A percentile compares a stretch with the other conserved stretches of the same genome.
phyloP scores from a whole-genome alignment of 2,113 vertebrate genomes.

The Salvator merianae region DNA sequence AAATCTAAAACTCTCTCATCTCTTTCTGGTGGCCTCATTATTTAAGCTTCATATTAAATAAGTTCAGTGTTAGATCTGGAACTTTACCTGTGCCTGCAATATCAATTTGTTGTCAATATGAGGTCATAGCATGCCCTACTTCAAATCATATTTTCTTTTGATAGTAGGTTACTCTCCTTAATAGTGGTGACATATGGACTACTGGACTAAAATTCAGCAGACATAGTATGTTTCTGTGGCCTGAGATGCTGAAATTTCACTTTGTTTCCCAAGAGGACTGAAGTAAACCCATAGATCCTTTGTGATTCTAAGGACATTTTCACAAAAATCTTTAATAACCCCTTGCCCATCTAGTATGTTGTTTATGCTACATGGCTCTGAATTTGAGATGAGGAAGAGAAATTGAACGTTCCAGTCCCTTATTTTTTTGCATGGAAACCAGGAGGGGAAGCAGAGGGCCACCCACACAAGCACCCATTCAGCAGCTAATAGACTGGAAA shows the following conservation, averaged over 20 bases:
- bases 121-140: not conserved
- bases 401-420: not conserved
- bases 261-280: not conserved
- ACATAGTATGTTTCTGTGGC: not conserved
- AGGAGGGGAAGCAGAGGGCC: no score
- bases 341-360: not conserved
- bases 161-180: not conserved
- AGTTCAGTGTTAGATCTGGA: not conserved
- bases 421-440: not conserved
- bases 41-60: not conserved
- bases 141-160: not conserved
- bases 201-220: not conserved
- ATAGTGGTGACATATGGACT: not conserved
- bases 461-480: no score
- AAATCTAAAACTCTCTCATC: not conserved
- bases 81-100: not conserved
- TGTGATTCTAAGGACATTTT: not conserved
- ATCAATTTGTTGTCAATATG: not conserved
- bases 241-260: not conserved
- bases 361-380: not conserved
- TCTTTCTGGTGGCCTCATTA: not conserved
- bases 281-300: not conserved
- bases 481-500: not conserved
- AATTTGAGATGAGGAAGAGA: not conserved
- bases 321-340: not conserved